Base-by-base conservation (phyloP, 2,797 vertebrate species). In the Prunella strophiata region DNA sequence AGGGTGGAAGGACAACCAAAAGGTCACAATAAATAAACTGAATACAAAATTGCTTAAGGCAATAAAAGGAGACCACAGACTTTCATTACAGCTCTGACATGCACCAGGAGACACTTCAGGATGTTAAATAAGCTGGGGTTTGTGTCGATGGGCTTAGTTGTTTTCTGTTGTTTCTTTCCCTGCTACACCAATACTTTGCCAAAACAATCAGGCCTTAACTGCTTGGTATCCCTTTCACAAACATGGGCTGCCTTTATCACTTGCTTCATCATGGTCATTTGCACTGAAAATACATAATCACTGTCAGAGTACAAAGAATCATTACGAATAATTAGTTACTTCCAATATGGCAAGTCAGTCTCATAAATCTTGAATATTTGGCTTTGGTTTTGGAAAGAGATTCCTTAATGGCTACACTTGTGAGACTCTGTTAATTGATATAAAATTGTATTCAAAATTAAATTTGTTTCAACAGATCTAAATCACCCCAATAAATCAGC, bases 361-460 rank as follows among this genome's bases (percentile, higher is more conserved):
- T 95, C 85, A 88, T 93, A 91, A 75, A 80, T 96, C 96, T 94
- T 93, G 51, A 86, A 88, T 66, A 57, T 93, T 95, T 94, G 93
- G 89, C 90, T 94, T 92, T 91, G 92, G 87, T 84, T 93, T 95
- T 90, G 79, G 90, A 92, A 89, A 76, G 92, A 95, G 91, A 94
- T 65, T 91, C 89, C 91, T 90, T 95, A 94, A 85, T 88, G 83
- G 86, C 91, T 82, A 76, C 54, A 95, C 90, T 96, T 92, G 84
- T 88, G 74, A 92, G 94, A 89, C 88, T 92, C 63, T 91, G 88
- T 88, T 96, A 95, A 97, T 94, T 94, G 94, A 93, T 83, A 59
- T 72, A 93, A 97, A 96, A 94, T 94, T 96, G 78, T 96, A 95
- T 93, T 95, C 94, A 95, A 93, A 96, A 96, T 96, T 95, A 94